Percentiles rank a stretch among this genome's conserved stretches.
These are phyloP conservation scores for Dendroctonus valens DNA, from an alignment of 1,140 invertebrate species.

Conservation along the genomic window DNA sequence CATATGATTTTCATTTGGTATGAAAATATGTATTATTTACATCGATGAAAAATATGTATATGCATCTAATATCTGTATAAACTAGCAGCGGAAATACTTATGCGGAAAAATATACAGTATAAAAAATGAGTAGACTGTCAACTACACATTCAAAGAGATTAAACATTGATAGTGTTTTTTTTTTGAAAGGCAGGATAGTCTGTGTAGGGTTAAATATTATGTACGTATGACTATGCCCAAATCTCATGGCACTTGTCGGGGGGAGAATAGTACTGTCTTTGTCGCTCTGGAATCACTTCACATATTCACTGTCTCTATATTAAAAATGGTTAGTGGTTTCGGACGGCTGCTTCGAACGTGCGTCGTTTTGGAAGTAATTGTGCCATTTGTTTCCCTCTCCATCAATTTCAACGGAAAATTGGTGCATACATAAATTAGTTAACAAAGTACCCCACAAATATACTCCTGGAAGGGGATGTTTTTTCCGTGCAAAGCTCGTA, in stretches of 20 bases:
- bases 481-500: not conserved
- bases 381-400: slow-evolving; percentile 30
- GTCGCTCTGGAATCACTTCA: slow-evolving; percentile 41
- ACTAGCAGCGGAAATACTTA: slow-evolving; percentile 46
- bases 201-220: slow-evolving; percentile 37
- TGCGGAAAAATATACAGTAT: slow-evolving; percentile 46
- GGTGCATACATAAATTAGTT: slow-evolving; percentile 20
- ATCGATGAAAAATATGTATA: slow-evolving; percentile 48
- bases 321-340: slow-evolving; percentile 26
- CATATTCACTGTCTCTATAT: slow-evolving; percentile 37
- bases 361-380: slow-evolving; percentile 37
- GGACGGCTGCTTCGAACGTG: slow-evolving; percentile 40
- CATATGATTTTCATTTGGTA: slow-evolving; percentile 38
- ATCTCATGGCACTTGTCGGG: slow-evolving; percentile 37
- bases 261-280: slow-evolving; percentile 40
- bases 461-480: not conserved
- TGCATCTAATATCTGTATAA: slow-evolving; percentile 35
- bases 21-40: slow-evolving; percentile 51
- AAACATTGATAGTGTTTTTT: slow-evolving; percentile 44
- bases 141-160: slow-evolving; percentile 49
- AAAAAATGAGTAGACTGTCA: slow-evolving; percentile 50
- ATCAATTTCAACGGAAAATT: slow-evolving; percentile 13
- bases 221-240: slow-evolving; percentile 36
- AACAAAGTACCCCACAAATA: no score
- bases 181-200: slow-evolving; percentile 45